Evolutionary conservation across 2,113 vertebrate genomes (phyloP).

Genomic region (Etheostoma spectabile): DNA sequence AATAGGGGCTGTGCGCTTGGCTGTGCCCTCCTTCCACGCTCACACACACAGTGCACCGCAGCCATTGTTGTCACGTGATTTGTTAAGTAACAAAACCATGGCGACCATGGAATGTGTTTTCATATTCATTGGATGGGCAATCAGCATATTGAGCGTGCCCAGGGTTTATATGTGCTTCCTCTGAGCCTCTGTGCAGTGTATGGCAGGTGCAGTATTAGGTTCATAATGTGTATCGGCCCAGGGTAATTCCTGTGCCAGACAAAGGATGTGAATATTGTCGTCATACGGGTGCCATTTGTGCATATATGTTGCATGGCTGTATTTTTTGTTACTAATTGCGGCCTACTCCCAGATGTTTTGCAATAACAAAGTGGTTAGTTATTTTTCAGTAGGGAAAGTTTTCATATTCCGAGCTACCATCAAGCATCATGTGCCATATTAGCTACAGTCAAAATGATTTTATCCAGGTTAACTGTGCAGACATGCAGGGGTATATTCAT

Average conservation of each 20-base stretch:
- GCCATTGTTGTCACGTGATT: conserved; percentile 78
- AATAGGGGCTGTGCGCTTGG: conserved; percentile 14
- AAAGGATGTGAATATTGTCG: conserved; percentile 51
- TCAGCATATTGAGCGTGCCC: conserved; percentile 74
- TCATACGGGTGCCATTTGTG: conserved; percentile 39
- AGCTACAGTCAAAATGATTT: conserved; percentile 18
- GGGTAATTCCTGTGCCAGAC: conserved; percentile 49
- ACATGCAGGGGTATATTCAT: conserved; percentile 19
- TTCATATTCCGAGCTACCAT: background rate
- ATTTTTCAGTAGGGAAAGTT: conserved; percentile 11
- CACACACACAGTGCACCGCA: conserved; percentile 57
- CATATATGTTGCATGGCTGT: conserved; percentile 27
- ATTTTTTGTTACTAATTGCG: conserved; percentile 29
- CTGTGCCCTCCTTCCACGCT: conserved; percentile 45
- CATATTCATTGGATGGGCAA: conserved; percentile 80
- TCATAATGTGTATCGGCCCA: conserved; percentile 46
- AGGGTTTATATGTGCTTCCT: conserved; percentile 51
- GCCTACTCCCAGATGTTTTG: conserved; percentile 23
- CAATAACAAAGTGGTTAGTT: conserved; percentile 9
- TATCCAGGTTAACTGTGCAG: conserved; percentile 20
- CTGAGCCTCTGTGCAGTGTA: conserved; percentile 36
- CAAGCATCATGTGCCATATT: conserved; percentile 28
- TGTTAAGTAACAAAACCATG: conserved; percentile 81
- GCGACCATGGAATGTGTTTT: conserved; percentile 74
- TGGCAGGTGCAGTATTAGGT: conserved; percentile 51